These are phyloP conservation scores for Carettochelys insculpta DNA, from an alignment of 2,113 vertebrate genomes.

Conservation along the genomic window DNA sequence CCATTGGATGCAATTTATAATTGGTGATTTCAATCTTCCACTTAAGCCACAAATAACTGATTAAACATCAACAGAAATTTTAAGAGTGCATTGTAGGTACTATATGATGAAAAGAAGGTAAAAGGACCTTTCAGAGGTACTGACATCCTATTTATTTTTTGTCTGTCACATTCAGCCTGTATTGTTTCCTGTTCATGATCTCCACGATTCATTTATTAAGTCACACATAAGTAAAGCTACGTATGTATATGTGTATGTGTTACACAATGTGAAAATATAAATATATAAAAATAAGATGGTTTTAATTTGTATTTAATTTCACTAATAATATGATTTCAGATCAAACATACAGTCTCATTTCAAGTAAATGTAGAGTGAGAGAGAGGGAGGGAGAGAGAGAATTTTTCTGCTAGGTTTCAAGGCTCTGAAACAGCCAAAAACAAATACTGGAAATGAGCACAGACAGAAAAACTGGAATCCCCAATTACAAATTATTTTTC, in stretches of 20 bases:
- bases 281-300: neutral
- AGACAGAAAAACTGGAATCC: neutral
- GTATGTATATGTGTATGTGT: neutral
- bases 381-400: too few species aligned
- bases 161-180: neutral
- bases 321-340: neutral
- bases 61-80: neutral
- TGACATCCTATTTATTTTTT: neutral
- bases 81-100: neutral
- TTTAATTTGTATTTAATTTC: neutral
- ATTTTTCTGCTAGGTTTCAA: neutral
- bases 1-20: neutral
- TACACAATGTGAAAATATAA: neutral
- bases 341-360: neutral
- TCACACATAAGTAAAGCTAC: neutral
- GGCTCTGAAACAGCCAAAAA: neutral
- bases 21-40: neutral
- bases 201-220: neutral
- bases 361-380: neutral
- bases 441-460: neutral
- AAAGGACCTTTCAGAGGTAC: fast-evolving
- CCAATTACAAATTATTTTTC: neutral
- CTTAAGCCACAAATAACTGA: neutral
- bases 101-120: neutral
- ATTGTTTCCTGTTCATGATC: neutral